Conservation (phyloP, 2,888 invertebrate genomes). For the Ophioninae sp. region DNA sequence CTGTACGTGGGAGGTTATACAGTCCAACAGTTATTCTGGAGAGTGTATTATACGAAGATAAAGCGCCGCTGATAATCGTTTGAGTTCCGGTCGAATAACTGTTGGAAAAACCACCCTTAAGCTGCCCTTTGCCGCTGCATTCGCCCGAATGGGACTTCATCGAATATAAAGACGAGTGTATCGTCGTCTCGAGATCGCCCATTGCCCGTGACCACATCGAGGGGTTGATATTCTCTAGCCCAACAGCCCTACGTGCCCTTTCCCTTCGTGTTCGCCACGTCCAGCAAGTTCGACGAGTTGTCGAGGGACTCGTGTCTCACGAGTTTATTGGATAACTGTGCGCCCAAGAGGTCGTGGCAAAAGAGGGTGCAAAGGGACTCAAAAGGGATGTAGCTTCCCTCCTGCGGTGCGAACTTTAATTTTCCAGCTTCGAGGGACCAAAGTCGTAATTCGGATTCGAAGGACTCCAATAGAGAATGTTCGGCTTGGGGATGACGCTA, state of each 20-base stretch:
- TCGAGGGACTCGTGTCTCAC: conserved; percentile 43
- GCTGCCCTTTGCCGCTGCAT: conserved; percentile 37
- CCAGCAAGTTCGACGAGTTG: conserved; percentile 23
- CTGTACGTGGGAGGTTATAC: not conserved
- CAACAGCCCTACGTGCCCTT: conserved; percentile 9
- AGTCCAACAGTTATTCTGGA: not conserved
- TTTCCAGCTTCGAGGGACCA: conserved; percentile 41
- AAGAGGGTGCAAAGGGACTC: conserved; percentile 73
- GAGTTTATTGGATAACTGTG: conserved; percentile 59
- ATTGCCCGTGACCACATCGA: conserved; percentile 76
- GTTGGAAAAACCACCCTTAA: conserved; percentile 22
- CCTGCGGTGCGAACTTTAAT: conserved; percentile 35
- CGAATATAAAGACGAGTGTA: conserved; percentile 78
- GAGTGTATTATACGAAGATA: conserved; percentile 3
- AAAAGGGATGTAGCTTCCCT: conserved; percentile 23
- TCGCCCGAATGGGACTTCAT: conserved; percentile 1
- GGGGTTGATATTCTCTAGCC: conserved; percentile 50
- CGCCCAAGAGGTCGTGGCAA: conserved; percentile 68
- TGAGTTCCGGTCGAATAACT: conserved; percentile 22
- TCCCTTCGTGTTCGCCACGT: not conserved
- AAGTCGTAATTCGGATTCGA: conserved; percentile 45
- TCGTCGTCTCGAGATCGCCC: conserved; percentile 78
- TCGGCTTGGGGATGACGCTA: not conserved
- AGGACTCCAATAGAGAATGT: not conserved
- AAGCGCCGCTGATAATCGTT: conserved; percentile 22